Percentiles rank a stretch among this genome's conserved stretches.
These are phyloP conservation scores for Discoglossus pictus DNA, from an alignment of 2,797 vertebrate species.

Conservation along the genomic window DNA sequence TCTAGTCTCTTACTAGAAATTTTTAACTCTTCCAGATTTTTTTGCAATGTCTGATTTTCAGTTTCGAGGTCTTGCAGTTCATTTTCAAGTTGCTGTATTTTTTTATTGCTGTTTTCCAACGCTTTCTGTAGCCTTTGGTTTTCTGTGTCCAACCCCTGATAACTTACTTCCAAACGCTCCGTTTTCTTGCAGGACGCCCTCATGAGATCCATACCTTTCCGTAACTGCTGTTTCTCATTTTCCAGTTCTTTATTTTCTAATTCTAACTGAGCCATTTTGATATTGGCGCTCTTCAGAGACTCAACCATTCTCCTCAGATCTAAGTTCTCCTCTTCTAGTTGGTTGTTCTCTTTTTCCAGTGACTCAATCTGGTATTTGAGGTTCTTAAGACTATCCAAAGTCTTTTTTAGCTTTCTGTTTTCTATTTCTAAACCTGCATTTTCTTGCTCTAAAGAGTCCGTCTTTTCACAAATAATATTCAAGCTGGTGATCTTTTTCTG, in stretches of 20 bases:
- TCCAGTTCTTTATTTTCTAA: slow-evolving; percentile 93
- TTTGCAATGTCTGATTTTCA: slow-evolving; percentile 92
- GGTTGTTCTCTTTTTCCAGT: slow-evolving; percentile 90
- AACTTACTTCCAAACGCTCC: slow-evolving; percentile 93
- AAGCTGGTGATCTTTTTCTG: slow-evolving; percentile 91
- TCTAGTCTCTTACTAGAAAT: slow-evolving; percentile 95
- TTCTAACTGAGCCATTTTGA: slow-evolving; percentile 87
- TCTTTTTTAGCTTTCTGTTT: slow-evolving; percentile 89
- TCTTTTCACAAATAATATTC: slow-evolving; percentile 92
- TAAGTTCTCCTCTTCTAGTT: slow-evolving; percentile 93
- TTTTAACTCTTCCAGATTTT: slow-evolving; percentile 92
- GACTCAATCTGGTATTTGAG: slow-evolving; percentile 88
- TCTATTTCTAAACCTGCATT: slow-evolving; percentile 87
- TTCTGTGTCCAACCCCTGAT: slow-evolving; percentile 94
- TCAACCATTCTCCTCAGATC: slow-evolving; percentile 86
- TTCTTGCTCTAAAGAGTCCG: slow-evolving; percentile 86
- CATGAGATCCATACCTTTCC: slow-evolving; percentile 89
- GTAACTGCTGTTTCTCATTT: slow-evolving; percentile 87
- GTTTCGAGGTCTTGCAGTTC: slow-evolving; percentile 90
- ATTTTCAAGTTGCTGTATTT: slow-evolving; percentile 91
- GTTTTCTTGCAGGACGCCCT: slow-evolving; percentile 93
- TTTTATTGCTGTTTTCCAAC: slow-evolving; percentile 93
- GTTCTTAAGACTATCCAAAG: slow-evolving; percentile 85
- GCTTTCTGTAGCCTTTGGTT: slow-evolving; percentile 96
- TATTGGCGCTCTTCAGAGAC: slow-evolving; percentile 78